Evolutionary conservation across 64 coral and sea anemone genomes (phyloP).

Genomic region (Montipora capricornis): DNA sequence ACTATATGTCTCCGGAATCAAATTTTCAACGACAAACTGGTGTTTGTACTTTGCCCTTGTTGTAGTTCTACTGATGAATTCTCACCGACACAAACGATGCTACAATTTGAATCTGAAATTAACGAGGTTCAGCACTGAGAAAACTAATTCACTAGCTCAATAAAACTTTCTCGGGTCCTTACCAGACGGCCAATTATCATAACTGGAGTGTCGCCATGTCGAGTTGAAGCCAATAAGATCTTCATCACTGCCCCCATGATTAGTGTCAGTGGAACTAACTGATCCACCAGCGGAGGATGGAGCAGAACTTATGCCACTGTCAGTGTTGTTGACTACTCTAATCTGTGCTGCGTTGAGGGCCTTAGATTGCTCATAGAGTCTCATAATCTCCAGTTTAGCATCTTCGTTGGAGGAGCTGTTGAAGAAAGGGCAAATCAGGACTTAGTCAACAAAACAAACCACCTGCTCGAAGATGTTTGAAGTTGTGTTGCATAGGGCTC

Average conservation of each 20-base stretch:
- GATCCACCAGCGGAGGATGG: slow-evolving; percentile 88
- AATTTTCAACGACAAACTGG: too few relatives aligned
- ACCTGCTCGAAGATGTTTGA: neutral
- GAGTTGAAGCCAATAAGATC: slow-evolving; percentile 81
- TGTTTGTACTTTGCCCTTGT: too few relatives aligned
- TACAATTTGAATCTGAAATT: too few relatives aligned
- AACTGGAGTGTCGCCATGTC: slow-evolving; percentile 34
- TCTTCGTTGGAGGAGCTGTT: slow-evolving; percentile 42
- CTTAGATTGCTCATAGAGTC: slow-evolving; percentile 80
- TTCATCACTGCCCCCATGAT: slow-evolving; percentile 88
- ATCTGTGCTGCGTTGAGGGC: slow-evolving; percentile 52
- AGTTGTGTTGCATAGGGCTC: too few relatives aligned
- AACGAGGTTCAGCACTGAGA: too few relatives aligned
- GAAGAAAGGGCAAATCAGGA: neutral
- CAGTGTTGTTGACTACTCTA: slow-evolving; percentile 46
- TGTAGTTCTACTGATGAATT: too few relatives aligned
- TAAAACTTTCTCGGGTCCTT: neutral
- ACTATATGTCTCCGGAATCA: too few relatives aligned
- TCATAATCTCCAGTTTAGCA: slow-evolving; percentile 73
- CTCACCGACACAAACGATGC: too few relatives aligned
- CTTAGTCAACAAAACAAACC: neutral
- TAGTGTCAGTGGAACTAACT: slow-evolving; percentile 96
- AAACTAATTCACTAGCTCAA: too few relatives aligned
- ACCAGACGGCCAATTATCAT: slow-evolving; percentile 51
- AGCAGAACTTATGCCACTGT: slow-evolving; percentile 93